These are phyloP conservation scores for Lota lota DNA, from an alignment of 2,113 vertebrate genomes.

Conservation along the genomic window DNA sequence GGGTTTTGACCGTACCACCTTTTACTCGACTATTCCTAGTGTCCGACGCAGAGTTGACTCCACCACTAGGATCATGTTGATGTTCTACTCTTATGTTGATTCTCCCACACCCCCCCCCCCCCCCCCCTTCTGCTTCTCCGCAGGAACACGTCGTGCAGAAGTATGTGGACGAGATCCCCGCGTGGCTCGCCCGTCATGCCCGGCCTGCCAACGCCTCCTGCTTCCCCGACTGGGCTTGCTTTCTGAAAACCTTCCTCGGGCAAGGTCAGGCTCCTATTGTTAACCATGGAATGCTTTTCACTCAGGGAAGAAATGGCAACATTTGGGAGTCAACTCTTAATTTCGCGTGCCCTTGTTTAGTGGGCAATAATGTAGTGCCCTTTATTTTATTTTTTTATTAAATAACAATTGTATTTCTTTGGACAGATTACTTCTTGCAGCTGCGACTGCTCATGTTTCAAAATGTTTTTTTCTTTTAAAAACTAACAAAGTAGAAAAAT, in stretches of 20 bases:
- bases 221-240: constrained; percentile 87
- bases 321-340: constrained; percentile 20
- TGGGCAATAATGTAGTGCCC: background rate
- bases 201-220: constrained; percentile 80
- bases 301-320: constrained; percentile 31
- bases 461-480: background rate
- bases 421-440: constrained; percentile 30
- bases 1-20: too few species aligned
- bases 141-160: constrained; percentile 83
- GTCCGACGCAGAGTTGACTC: background rate
- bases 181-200: constrained; percentile 83
- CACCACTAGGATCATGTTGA: constrained; percentile 1
- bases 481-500: background rate
- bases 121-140: constrained; percentile 69
- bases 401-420: constrained; percentile 1
- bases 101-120: constrained; percentile 7
- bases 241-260: constrained; percentile 86
- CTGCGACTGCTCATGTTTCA: background rate
- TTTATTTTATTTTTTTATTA: background rate
- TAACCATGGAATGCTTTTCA: constrained; percentile 19
- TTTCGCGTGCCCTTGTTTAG: constrained; percentile 25
- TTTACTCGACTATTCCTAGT: background rate
- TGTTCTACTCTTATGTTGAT: constrained; percentile 35
- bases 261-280: constrained; percentile 76
- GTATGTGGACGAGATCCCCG: constrained; percentile 86